Conservation (phyloP, 2,888 invertebrate genomes). For the Pyrrhosoma nymphula region DNA sequence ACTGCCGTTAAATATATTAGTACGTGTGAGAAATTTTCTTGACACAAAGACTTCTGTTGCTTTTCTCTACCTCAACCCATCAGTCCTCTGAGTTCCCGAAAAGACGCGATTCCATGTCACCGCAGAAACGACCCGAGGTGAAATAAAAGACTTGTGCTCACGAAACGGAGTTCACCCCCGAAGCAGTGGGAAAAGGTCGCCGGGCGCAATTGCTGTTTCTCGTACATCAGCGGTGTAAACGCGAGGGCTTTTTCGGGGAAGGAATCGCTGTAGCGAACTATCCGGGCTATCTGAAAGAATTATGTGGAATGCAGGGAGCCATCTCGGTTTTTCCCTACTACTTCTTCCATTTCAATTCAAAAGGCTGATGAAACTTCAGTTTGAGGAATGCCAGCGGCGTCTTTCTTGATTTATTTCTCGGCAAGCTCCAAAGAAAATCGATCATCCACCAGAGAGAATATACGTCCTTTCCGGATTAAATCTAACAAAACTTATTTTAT, state of each 20-base stretch:
- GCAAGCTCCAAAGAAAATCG: neutral
- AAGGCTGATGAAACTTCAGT: neutral
- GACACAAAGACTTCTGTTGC: too few species aligned
- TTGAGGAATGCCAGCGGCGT: neutral
- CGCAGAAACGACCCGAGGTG: neutral
- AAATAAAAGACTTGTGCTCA: neutral
- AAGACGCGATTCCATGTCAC: neutral
- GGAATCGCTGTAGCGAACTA: neutral
- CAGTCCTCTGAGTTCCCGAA: too few species aligned
- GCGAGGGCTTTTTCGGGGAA: neutral
- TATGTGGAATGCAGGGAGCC: neutral
- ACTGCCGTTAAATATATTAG: too few species aligned
- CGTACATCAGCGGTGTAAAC: neutral
- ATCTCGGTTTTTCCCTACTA: neutral
- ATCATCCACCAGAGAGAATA: neutral
- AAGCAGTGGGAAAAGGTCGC: neutral
- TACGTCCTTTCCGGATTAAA: neutral
- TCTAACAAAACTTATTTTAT: neutral
- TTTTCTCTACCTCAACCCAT: too few species aligned
- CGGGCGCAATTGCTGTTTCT: neutral
- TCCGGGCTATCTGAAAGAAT: neutral
- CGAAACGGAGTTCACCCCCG: neutral
- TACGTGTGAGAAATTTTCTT: too few species aligned
- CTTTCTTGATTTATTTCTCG: neutral
- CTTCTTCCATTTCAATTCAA: neutral